phyloP scores from a whole-genome alignment of 2,797 vertebrate species.

The Manis javanica region DNA sequence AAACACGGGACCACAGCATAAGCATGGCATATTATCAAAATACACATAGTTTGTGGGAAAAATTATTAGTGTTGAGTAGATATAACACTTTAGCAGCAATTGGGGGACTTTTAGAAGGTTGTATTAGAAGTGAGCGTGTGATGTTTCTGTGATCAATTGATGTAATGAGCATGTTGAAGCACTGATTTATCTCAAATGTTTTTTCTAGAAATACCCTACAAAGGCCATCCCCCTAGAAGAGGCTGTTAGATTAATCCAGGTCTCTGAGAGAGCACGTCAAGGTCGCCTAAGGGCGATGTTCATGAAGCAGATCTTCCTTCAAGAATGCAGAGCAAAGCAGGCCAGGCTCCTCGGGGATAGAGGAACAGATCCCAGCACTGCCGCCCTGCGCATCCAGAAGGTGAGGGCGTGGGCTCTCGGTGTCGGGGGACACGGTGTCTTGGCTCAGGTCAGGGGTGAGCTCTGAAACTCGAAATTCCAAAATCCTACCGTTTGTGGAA shows the following conservation, averaged over 20 bases:
- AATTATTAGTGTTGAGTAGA: rapidly evolving
- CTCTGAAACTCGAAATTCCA: neutral
- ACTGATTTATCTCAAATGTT: neutral
- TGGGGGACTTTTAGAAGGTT: too few species aligned
- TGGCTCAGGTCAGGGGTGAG: rapidly evolving
- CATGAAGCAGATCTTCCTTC: constrained; percentile 88
- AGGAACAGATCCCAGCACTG: constrained; percentile 58
- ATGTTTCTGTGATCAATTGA: neutral
- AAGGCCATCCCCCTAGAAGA: constrained; percentile 84
- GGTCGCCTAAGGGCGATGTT: constrained; percentile 88
- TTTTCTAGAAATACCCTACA: constrained; percentile 72
- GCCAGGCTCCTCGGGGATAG: neutral
- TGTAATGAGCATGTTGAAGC: neutral
- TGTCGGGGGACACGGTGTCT: rapidly evolving
- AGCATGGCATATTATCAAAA: neutral
- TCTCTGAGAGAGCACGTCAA: constrained; percentile 90
- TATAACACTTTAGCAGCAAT: rapidly evolving
- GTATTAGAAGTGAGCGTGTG: neutral
- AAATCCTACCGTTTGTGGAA: neutral
- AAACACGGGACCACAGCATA: rapidly evolving
- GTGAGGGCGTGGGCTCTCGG: constrained; percentile 66
- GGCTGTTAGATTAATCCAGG: constrained; percentile 87
- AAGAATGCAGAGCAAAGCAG: constrained; percentile 83
- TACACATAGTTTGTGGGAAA: rapidly evolving
- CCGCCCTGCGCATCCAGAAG: constrained; percentile 90